These are phyloP conservation scores for Boloria selene DNA, from an alignment of 2,888 invertebrate genomes.

Conservation along the genomic window DNA sequence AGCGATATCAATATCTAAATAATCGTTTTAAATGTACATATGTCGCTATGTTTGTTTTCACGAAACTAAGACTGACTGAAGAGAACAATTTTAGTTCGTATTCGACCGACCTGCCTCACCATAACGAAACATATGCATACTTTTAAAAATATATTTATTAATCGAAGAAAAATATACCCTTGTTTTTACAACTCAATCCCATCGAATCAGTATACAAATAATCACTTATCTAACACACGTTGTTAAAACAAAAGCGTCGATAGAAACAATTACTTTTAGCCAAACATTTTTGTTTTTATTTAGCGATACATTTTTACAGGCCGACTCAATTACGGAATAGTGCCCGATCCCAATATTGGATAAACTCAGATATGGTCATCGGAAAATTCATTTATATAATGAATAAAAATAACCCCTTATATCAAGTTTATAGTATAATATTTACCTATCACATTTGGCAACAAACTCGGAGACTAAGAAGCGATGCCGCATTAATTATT, in stretches of 20 bases:
- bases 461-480: slow-evolving; percentile 75
- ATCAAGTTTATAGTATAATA: slow-evolving; percentile 32
- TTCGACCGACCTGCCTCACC: too few relatives aligned
- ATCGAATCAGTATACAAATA: slow-evolving; percentile 9
- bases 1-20: too few relatives aligned
- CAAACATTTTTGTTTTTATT: slow-evolving; percentile 12
- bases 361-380: slow-evolving; percentile 16
- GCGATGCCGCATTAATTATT: slow-evolving; percentile 79
- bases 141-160: too few relatives aligned
- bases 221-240: slow-evolving; percentile 19
- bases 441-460: slow-evolving; percentile 67
- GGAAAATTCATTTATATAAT: slow-evolving; percentile 8
- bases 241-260: slow-evolving; percentile 9
- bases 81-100: too few relatives aligned
- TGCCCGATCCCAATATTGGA: slow-evolving; percentile 23
- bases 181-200: slow-evolving; percentile 5
- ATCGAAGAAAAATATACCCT: background rate
- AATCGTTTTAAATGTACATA: too few relatives aligned
- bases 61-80: too few relatives aligned
- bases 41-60: too few relatives aligned
- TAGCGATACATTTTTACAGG: slow-evolving; percentile 10
- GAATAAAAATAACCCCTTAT: slow-evolving; percentile 24
- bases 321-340: slow-evolving; percentile 22
- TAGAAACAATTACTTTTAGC: slow-evolving; percentile 15
- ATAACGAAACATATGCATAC: too few relatives aligned